Conservation (phyloP, 2,113 vertebrate genomes). For the Potamarius usumacintae region DNA sequence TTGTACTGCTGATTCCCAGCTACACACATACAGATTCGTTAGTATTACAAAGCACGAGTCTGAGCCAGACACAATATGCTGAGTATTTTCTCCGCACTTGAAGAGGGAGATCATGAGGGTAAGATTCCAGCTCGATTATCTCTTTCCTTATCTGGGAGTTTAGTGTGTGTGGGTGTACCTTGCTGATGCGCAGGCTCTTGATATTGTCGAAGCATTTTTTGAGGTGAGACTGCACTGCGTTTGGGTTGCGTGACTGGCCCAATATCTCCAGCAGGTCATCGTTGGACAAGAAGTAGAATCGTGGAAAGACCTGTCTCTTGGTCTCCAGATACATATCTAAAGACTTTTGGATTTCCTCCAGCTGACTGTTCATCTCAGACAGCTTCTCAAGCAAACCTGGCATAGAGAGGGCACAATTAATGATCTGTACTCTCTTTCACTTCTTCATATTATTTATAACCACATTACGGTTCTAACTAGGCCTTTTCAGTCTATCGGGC, state of each 20-base stretch:
- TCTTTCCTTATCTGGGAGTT: conserved; percentile 10
- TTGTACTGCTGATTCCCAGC: conserved; percentile 63
- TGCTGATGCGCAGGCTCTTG: conserved; percentile 77
- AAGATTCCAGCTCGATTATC: background rate
- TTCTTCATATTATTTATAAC: background rate
- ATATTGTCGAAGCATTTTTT: conserved; percentile 91
- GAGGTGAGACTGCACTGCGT: conserved; percentile 84
- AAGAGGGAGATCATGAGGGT: background rate
- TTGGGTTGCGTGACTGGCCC: conserved; percentile 83
- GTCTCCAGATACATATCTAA: conserved; percentile 87
- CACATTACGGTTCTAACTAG: too few relatives aligned
- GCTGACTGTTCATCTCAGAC: conserved; percentile 72
- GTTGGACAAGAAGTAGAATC: conserved; percentile 89
- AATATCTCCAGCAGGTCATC: conserved; percentile 87
- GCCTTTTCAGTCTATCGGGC: too few relatives aligned
- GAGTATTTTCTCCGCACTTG: background rate
- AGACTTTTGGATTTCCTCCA: conserved; percentile 87
- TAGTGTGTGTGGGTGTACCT: conserved; percentile 63
- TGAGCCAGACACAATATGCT: background rate
- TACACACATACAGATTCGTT: conserved; percentile 45
- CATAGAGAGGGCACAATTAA: background rate
- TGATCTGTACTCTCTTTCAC: background rate
- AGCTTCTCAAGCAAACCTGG: conserved; percentile 79
- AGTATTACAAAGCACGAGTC: background rate
- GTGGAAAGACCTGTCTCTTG: conserved; percentile 85